Base-by-base conservation (phyloP, 2,888 invertebrate genomes). In the Cephus runcator region DNA sequence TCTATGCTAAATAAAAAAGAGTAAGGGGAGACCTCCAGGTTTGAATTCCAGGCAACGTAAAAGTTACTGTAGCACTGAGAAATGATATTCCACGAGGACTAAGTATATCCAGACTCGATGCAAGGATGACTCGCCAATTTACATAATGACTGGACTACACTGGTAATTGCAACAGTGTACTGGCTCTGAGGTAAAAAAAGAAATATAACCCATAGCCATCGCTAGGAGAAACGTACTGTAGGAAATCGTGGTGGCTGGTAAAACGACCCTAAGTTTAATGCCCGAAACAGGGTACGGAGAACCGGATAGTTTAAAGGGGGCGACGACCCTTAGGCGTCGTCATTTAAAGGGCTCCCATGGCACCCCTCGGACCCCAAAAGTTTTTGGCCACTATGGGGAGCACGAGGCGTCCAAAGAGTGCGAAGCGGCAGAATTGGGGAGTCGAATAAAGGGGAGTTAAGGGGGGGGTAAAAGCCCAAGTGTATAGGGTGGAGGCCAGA, bases 281-380 rank as follows among this genome's bases (percentile, higher is more conserved):
- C 56, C 56, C 56, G 56, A 56, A 56, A 56, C 56, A 56, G 56
- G 56, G 56, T 56, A 56, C 56, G 23, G 56, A 23, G 56, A 56
- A 56, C 79, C 74, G 79, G 77, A 79, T 83, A 83, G 83, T 80
- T 88, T 89, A 88, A 88, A 89, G 86, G 87, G 89, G 88, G 87
- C 89, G 85, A 88, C 87, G 89, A 90, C 86, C 88, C 87, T 85
- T 74, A 35, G 23, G n/a, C 83, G 81, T 79, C 81, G 83, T 82
- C 83, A 83, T 89, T 89, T 89, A 89, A 94, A 95, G 83, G 94
- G 93, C 92, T 92, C 92, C 91, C 92, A 92, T 92, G 88, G 91
- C 91, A 91, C 91, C 91, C 92, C 90, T 91, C 90, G 91, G 89
- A 91, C 90, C 90, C 90, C 91, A 56, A 56, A 56, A 56, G 23